These are phyloP conservation scores for Cremastinae sp. DNA, from an alignment of 2,888 invertebrate species.

Conservation along the genomic window DNA sequence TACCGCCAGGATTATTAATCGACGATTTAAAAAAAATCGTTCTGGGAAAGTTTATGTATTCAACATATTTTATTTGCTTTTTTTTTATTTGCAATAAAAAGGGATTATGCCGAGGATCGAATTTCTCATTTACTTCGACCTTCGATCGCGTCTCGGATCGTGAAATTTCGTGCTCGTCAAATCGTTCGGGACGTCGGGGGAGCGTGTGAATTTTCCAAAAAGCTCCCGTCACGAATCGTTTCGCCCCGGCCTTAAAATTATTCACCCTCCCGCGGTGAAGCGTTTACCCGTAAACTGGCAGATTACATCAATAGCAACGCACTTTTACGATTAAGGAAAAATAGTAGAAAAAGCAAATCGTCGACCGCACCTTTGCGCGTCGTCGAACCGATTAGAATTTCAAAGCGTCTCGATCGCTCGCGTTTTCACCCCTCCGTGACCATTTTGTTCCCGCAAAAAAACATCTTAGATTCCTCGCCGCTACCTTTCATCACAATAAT, in stretches of 20 bases:
- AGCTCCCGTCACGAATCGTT: conserved; percentile 61
- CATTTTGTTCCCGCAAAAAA: conserved; percentile 43
- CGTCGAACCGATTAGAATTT: conserved; percentile 67
- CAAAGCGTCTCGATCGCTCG: conserved; percentile 73
- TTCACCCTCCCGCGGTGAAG: conserved; percentile 18
- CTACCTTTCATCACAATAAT: background rate
- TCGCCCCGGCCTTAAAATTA: conserved; percentile 52
- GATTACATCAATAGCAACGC: conserved; percentile 2
- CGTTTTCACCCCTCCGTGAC: conserved; percentile 74
- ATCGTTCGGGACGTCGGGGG: conserved; percentile 9
- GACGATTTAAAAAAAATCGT: conserved; percentile 9
- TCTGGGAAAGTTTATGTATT: too few relatives aligned
- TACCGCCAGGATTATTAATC: too few relatives aligned
- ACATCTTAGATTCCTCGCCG: conserved; percentile 37
- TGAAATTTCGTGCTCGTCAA: conserved; percentile 34
- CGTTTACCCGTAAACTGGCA: background rate
- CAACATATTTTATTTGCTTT: too few relatives aligned
- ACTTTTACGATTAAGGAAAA: background rate
- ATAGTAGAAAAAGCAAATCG: background rate
- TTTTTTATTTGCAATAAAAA: too few relatives aligned
- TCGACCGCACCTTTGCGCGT: background rate
- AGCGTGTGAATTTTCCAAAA: conserved; percentile 60
- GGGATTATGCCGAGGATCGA: too few relatives aligned
- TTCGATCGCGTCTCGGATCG: conserved; percentile 45
- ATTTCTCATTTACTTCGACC: background rate